These are phyloP conservation scores for Rhyzopertha dominica DNA, from an alignment of 1,140 invertebrate genomes.

Conservation along the genomic window DNA sequence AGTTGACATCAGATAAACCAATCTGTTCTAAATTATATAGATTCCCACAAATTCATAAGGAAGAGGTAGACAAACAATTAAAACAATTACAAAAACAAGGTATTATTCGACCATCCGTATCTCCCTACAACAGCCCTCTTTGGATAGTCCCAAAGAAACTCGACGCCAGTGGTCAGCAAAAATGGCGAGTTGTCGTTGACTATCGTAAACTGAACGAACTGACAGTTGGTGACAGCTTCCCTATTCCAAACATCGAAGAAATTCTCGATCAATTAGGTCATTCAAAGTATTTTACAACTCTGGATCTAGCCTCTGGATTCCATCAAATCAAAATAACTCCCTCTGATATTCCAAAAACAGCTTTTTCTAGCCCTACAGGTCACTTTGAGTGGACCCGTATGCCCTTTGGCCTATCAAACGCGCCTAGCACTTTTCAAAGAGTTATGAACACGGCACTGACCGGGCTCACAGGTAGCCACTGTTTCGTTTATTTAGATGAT, in stretches of 20 bases:
- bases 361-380: slow-evolving; percentile 41
- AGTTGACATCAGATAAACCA: slow-evolving; percentile 23
- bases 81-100: slow-evolving; percentile 29
- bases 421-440: slow-evolving; percentile 40
- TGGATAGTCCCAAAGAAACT: slow-evolving; percentile 30
- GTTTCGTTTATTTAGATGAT: slow-evolving; percentile 45
- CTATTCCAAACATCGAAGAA: slow-evolving; percentile 50
- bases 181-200: slow-evolving; percentile 41
- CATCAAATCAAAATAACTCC: slow-evolving; percentile 48
- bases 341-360: slow-evolving; percentile 46
- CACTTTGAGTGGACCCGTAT: slow-evolving; percentile 39
- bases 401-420: slow-evolving; percentile 41
- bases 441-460: slow-evolving; percentile 41
- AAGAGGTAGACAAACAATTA: slow-evolving; percentile 44
- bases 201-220: slow-evolving; percentile 39
- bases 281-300: slow-evolving; percentile 46
- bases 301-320: slow-evolving; percentile 50
- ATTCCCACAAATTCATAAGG: slow-evolving; percentile 39
- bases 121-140: slow-evolving; percentile 3
- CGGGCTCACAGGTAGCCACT: slow-evolving; percentile 33
- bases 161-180: slow-evolving; percentile 28
- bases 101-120: neutral
- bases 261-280: slow-evolving; percentile 46
- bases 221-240: slow-evolving; percentile 43
- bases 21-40: slow-evolving; percentile 37